phyloP scores from a whole-genome alignment of 53 echinoderm and acorn worm genomes.

The Actinopyga echinites region DNA sequence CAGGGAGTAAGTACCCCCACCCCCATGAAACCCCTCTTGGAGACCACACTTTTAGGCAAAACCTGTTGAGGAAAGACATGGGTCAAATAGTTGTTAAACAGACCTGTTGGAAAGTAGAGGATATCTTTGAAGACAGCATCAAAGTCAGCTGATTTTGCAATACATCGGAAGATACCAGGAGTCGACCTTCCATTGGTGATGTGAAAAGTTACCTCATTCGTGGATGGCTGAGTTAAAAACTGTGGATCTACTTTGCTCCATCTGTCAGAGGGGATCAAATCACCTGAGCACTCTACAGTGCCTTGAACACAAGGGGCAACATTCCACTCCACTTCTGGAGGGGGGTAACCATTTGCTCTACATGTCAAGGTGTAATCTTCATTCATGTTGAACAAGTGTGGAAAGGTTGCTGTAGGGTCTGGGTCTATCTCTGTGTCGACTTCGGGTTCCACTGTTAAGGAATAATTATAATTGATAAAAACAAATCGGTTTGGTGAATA shows the following conservation, averaged over 20 bases:
- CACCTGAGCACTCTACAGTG: slow-evolving; percentile 14
- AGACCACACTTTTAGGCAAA: too few species aligned
- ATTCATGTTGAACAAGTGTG: slow-evolving; percentile 51
- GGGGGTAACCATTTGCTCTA: slow-evolving; percentile 52
- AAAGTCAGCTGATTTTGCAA: slow-evolving; percentile 46
- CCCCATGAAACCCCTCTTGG: too few species aligned
- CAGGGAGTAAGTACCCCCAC: too few species aligned
- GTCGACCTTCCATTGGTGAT: background rate
- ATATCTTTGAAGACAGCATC: background rate
- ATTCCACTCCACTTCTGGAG: slow-evolving; percentile 57
- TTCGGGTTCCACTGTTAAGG: slow-evolving; percentile 42
- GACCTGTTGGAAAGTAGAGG: slow-evolving; percentile 54
- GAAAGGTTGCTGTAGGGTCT: slow-evolving; percentile 41
- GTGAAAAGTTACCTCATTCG: background rate
- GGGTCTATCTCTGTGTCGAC: slow-evolving; percentile 39
- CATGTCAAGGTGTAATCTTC: slow-evolving; percentile 58
- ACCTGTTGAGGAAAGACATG: too few species aligned
- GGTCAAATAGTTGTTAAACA: background rate
- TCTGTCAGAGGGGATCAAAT: background rate
- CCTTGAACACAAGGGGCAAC: slow-evolving; percentile 23
- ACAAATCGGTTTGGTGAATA: background rate
- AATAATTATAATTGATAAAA: too few species aligned
- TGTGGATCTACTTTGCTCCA: background rate
- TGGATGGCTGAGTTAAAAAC: background rate
- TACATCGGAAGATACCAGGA: slow-evolving; percentile 48